Evolutionary conservation across 2,797 vertebrate genomes (phyloP), one percentile per base, ranked within the genome.

Genomic region (Megalops cyprinoides): DNA sequence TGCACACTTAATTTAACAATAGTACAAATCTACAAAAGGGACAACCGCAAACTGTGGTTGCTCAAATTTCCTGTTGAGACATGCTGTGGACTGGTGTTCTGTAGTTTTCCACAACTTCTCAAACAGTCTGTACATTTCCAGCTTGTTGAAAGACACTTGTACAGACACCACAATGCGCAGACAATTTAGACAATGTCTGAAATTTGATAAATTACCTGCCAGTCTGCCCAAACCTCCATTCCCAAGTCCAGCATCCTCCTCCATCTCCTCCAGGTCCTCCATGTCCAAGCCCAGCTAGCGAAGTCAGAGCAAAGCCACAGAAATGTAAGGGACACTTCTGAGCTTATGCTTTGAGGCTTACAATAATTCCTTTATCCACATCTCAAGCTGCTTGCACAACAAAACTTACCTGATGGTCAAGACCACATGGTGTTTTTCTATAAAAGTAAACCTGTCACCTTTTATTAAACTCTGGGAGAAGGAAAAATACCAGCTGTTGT

Each of bases 181-280:
- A 28, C 65, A 23, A 14, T 4, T 3, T 56, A 9, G n/a, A 37
- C 39, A 53, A 55, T 46, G 42, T 37, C 23, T 23, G 53, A 14
- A 56, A 48, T 42, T 15, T 48, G 1, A 10, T 58, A 7, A 46
- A 69, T 12, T 91, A 99, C 98, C 98, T 89, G 98, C 98, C 75
- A 99, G 95, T 83, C 98, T 92, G 48, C 98, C 98, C 14, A 99
- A 94, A 3, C 98, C 98, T n/a, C 98, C 98, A 0, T 99, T 99
- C 39, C 98, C 98, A 20, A 99, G 94, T 0, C 98, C 98, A 0
- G 98, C 98, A 42, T 99, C 98, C 90, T 98, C 97, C 89, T 99
- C 98, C 62, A 99, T 96, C 86, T 98, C 98, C 90, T 99, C 97
- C 89, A 99, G 91, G 91, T 99, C 98, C 84, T 99, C 98, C 90